Conservation (phyloP, 2,113 vertebrate species). For the Pavo muticus region DNA sequence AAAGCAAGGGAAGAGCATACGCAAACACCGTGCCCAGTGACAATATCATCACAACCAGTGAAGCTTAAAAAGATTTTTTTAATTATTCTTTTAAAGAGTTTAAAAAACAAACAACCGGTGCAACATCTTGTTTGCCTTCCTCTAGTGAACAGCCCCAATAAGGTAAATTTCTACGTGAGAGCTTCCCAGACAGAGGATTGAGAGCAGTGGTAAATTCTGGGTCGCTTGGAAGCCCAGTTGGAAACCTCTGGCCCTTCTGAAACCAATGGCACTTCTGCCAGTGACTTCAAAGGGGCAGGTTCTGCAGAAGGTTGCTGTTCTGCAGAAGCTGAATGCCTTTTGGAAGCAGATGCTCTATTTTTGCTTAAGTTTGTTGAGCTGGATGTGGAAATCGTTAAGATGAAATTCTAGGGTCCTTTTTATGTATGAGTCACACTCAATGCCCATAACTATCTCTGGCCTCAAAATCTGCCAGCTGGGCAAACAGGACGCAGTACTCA, state of each 20-base stretch:
- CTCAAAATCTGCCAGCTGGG: neutral
- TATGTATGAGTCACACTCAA: neutral
- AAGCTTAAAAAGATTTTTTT: neutral
- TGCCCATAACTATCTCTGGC: rapidly evolving
- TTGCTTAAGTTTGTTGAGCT: neutral
- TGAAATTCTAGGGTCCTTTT: neutral
- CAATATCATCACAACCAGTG: neutral
- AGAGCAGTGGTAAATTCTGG: neutral
- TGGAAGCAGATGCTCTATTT: neutral
- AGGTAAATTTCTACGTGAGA: neutral
- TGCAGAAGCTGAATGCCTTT: neutral
- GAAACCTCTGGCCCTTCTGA: neutral
- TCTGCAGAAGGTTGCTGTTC: neutral
- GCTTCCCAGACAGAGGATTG: neutral
- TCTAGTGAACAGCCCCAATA: neutral
- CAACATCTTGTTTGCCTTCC: neutral
- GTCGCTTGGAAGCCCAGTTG: neutral
- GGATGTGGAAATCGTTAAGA: neutral
- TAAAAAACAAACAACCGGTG: neutral
- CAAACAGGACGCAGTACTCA: neutral
- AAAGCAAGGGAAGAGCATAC: neutral
- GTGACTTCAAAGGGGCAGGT: neutral
- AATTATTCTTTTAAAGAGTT: neutral
- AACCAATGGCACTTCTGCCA: neutral
- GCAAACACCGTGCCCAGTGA: neutral